Percentiles rank a stretch among this genome's conserved stretches.
These are phyloP conservation scores for Nipponia nippon DNA, from an alignment of 2,113 vertebrate species.

Conservation along the genomic window DNA sequence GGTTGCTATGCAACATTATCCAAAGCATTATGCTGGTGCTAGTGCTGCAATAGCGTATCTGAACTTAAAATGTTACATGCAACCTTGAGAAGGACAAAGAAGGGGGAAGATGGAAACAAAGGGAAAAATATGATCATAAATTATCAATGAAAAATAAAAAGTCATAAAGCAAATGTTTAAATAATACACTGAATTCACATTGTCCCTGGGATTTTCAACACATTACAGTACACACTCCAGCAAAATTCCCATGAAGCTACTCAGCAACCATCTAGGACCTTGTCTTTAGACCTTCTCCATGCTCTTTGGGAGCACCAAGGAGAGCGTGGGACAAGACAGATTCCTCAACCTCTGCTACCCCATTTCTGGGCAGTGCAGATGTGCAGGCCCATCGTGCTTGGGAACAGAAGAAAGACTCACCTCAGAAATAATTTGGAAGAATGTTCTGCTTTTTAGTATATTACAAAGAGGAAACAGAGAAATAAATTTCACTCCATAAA, in stretches of 20 bases:
- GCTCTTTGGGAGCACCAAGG: not conserved
- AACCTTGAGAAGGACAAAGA: conserved; percentile 24
- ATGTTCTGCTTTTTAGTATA: not conserved
- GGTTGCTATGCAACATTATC: conserved; percentile 41
- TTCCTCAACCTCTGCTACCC: not conserved
- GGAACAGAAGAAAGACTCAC: not conserved
- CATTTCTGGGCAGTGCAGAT: not conserved
- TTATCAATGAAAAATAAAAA: conserved; percentile 2
- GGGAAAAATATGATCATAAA: conserved; percentile 3
- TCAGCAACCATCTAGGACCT: not conserved
- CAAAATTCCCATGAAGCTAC: not conserved
- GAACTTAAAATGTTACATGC: not conserved
- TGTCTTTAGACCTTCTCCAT: not conserved
- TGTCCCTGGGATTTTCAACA: conserved; percentile 10
- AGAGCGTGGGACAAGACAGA: not conserved
- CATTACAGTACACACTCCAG: not conserved
- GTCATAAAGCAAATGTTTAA: not conserved
- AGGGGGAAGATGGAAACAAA: not conserved
- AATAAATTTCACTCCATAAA: not conserved
- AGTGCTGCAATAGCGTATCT: not conserved
- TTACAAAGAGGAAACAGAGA: not conserved
- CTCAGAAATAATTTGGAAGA: not conserved
- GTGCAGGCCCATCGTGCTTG: fast-evolving
- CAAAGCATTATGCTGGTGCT: conserved; percentile 18
- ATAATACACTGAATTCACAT: not conserved